A percentile compares a stretch with the other conserved stretches of the same genome.
Conservation (phyloP, 1,140 invertebrate species). For the Metaphire vulgaris region DNA sequence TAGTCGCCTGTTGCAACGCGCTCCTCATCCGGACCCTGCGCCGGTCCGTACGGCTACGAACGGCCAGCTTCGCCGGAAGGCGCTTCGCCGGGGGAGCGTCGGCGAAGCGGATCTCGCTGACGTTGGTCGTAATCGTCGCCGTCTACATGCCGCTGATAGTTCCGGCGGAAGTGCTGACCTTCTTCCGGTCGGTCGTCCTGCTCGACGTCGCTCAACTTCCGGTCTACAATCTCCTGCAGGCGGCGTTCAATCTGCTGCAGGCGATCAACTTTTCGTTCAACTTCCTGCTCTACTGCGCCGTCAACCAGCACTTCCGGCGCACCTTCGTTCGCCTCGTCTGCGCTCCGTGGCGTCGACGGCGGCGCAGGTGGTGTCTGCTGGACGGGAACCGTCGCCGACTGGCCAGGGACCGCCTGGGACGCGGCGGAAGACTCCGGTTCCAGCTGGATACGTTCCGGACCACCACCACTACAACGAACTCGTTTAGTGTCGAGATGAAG, state of each 20-base stretch:
- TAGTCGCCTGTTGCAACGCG: neutral
- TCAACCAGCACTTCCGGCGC: neutral
- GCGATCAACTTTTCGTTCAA: neutral
- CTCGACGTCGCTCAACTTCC: neutral
- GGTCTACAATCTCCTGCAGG: neutral
- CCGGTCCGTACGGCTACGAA: conserved; percentile 39
- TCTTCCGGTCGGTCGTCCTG: neutral
- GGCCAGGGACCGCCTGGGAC: too few relatives aligned
- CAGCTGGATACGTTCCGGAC: too few relatives aligned
- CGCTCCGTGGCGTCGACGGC: neutral
- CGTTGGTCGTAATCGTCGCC: neutral
- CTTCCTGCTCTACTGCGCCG: neutral
- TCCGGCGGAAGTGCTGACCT: neutral
- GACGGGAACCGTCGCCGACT: too few relatives aligned
- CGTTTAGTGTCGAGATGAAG: too few relatives aligned
- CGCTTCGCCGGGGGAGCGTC: neutral
- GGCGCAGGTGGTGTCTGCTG: too few relatives aligned
- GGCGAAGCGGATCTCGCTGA: neutral
- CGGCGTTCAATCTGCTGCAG: neutral
- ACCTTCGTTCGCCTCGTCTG: neutral
- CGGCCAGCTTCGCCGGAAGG: neutral
- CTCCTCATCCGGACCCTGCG: conserved; percentile 32
- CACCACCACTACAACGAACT: too few relatives aligned
- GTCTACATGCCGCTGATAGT: conserved; percentile 1
- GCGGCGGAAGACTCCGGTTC: too few relatives aligned